A percentile compares a stretch with the other conserved stretches of the same genome.
These are phyloP conservation scores for Drosophila mimetica DNA, from an alignment of 2,888 invertebrate genomes.

Conservation along the genomic window DNA sequence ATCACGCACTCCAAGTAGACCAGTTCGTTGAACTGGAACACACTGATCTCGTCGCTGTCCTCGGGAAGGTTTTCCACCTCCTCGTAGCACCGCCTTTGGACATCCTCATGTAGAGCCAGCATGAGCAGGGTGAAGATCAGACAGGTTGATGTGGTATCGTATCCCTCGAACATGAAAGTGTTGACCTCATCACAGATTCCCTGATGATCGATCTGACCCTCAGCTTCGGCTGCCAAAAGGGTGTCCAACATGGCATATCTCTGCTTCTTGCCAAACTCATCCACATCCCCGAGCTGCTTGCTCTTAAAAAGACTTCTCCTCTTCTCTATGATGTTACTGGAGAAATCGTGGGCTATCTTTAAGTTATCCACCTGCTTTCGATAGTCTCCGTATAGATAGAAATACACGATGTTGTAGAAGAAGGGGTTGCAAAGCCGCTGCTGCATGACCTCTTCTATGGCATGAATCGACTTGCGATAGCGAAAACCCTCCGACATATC, in stretches of 20 bases:
- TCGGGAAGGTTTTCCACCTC: constrained; percentile 84
- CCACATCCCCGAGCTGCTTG: not conserved
- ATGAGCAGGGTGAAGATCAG: constrained; percentile 85
- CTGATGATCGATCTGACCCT: constrained; percentile 82
- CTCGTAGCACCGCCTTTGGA: constrained; percentile 85
- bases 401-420: constrained; percentile 18
- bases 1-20: constrained; percentile 86
- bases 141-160: constrained; percentile 87
- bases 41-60: constrained; percentile 49
- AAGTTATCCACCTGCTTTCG: constrained; percentile 25
- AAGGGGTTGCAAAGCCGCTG: constrained; percentile 52
- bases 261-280: constrained; percentile 49
- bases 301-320: constrained; percentile 16
- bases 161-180: constrained; percentile 88
- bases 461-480: constrained; percentile 57
- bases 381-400: constrained; percentile 34
- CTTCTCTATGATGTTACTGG: constrained; percentile 26
- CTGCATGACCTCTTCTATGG: constrained; percentile 38
- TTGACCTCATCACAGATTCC: constrained; percentile 88
- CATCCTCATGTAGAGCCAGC: constrained; percentile 85
- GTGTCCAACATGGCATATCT: constrained; percentile 79
- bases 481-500: constrained; percentile 64
- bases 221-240: constrained; percentile 68
- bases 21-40: constrained; percentile 79
- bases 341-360: constrained; percentile 30